Conservation (phyloP, 2,113 vertebrate species). For the Aegotheles bennettii region DNA sequence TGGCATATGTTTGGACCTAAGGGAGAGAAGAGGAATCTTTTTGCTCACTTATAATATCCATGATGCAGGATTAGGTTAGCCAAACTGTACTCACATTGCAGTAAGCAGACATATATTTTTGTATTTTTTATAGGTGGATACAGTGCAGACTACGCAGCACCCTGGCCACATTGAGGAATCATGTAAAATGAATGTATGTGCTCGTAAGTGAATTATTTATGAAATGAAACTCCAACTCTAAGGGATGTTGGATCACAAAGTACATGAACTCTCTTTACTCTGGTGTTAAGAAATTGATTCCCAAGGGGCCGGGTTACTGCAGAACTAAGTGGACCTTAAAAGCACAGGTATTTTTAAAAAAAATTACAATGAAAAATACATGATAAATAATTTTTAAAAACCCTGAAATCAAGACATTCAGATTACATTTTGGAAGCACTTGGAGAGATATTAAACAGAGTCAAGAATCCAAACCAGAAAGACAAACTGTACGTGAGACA, state of each 20-base stretch:
- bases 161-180: constrained; percentile 73
- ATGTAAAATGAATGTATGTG: constrained; percentile 78
- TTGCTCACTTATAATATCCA: neutral
- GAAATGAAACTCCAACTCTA: constrained; percentile 65
- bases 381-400: neutral
- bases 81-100: constrained; percentile 57
- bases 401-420: neutral
- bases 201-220: constrained; percentile 73
- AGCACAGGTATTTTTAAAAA: constrained; percentile 23
- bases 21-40: neutral
- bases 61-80: constrained; percentile 28
- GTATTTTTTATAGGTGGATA: constrained; percentile 78
- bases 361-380: neutral
- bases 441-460: neutral
- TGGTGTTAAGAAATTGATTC: constrained; percentile 59
- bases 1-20: neutral
- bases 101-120: constrained; percentile 77
- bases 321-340: constrained; percentile 33
- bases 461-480: neutral
- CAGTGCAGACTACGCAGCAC: constrained; percentile 71
- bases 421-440: constrained; percentile 8
- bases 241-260: constrained; percentile 69
- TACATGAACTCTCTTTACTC: constrained; percentile 22
- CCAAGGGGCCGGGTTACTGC: constrained; percentile 56
- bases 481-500: constrained; percentile 48